These are phyloP conservation scores for Cyrtodaria siliqua DNA, from an alignment of 2,888 invertebrate species.

Conservation along the genomic window DNA sequence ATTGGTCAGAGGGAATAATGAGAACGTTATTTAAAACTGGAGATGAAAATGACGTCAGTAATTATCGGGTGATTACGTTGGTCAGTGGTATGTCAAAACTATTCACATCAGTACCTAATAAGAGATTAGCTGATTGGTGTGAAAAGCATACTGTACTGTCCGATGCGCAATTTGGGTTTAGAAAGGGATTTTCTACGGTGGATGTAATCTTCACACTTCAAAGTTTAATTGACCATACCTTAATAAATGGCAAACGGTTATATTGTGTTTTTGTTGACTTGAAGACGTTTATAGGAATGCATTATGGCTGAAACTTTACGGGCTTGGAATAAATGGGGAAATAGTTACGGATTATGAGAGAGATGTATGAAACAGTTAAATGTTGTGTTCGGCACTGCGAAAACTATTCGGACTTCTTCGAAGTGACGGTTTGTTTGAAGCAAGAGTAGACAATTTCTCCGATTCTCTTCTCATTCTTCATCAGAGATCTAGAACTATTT, in stretches of 20 bases:
- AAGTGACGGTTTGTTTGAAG: constrained; percentile 11
- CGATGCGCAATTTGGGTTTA: constrained; percentile 49
- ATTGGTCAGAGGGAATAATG: constrained; percentile 31
- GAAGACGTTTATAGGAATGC: constrained; percentile 29
- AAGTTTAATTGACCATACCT: not conserved
- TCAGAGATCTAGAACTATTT: constrained; percentile 19
- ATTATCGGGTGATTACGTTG: constrained; percentile 47
- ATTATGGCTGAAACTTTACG: constrained; percentile 25
- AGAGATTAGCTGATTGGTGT: constrained; percentile 15
- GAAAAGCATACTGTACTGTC: constrained; percentile 25
- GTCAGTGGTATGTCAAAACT: constrained; percentile 29
- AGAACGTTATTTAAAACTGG: constrained; percentile 32
- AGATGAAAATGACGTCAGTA: constrained; percentile 25
- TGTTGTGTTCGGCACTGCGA: constrained; percentile 19
- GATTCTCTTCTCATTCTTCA: constrained; percentile 20
- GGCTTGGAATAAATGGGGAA: constrained; percentile 12
- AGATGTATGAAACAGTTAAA: constrained; percentile 17
- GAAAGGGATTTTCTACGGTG: constrained; percentile 18
- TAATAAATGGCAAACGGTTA: constrained; percentile 10
- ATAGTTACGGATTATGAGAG: constrained; percentile 4
- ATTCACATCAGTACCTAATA: constrained; percentile 34
- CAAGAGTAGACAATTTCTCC: constrained; percentile 29
- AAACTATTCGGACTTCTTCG: constrained; percentile 14
- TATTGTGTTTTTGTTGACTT: constrained; percentile 26
- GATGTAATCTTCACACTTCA: constrained; percentile 22